phyloP scores from a whole-genome alignment of 2,888 invertebrate species.

The Zelleria hepariella region DNA sequence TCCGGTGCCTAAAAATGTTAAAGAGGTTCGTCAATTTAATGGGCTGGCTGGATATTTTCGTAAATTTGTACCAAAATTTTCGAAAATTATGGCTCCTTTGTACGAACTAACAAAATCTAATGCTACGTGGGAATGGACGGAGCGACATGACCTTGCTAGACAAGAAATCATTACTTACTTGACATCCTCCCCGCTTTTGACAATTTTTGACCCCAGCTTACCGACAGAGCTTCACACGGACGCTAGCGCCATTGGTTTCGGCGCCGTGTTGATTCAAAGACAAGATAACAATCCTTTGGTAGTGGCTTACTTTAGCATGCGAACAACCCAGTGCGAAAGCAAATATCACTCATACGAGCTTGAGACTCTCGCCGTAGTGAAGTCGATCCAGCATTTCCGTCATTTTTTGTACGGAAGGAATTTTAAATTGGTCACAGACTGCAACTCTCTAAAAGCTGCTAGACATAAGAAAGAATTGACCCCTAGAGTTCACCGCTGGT shows the following conservation, averaged over 20 bases:
- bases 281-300: background rate
- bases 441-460: background rate
- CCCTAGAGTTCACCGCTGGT: background rate
- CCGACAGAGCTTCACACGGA: constrained; percentile 15
- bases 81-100: background rate
- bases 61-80: background rate
- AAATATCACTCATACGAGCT: constrained; percentile 13
- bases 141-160: constrained; percentile 8
- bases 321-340: constrained; percentile 9
- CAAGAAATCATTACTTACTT: constrained; percentile 8
- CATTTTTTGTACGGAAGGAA: background rate
- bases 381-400: background rate
- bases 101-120: constrained; percentile 3
- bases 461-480: background rate
- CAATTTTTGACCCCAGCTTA: constrained; percentile 10
- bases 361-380: constrained; percentile 11
- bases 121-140: constrained; percentile 11
- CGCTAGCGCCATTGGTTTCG: constrained; percentile 14
- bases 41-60: background rate
- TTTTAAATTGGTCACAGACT: background rate
- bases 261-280: constrained; percentile 12
- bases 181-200: constrained; percentile 10
- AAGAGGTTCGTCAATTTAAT: background rate
- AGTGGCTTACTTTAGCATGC: constrained; percentile 9
- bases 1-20: background rate